Evolutionary conservation across 2,113 vertebrate genomes (phyloP), one percentile per base, ranked within the genome.

Genomic region (Oreochromis tanganicae): DNA sequence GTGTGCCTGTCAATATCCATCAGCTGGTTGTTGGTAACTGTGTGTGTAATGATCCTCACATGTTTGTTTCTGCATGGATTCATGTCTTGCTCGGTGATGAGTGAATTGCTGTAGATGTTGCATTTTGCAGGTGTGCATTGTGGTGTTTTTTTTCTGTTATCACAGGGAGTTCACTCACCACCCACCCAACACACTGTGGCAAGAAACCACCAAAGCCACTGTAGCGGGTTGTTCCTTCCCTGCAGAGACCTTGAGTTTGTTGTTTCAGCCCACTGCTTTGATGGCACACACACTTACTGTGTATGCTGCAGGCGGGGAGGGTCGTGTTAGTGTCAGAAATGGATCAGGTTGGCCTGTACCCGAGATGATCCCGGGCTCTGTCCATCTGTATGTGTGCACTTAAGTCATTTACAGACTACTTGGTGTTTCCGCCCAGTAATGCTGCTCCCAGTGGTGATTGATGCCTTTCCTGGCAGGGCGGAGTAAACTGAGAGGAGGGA

Each of bases 201-300:
- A 82, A 57, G 61, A 83, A 85, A 81, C 87, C 84, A 86, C 68
- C 27, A 78, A 85, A 87, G 38, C 32, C 61, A 46, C 36, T 36
- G 46, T 85, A 17, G 50, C 6, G 2, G 29, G 21, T 75, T 46
- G 56, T 57, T 78, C 59, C 27, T 81, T 80, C 32, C 36, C 61
- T 82, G 59, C 87, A 86, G 75, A 91, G 87, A 87, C 85, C 88
- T 90, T 91, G 85, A 90, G 86, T 86, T 85, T 81, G 41, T 32
- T 14, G 78, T 90, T 85, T 82, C 27, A 79, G 29, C 80, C 38
- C 83, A 55, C 82, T 32, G 73, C 83, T 91, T 81, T 6, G 3
- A 80, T 87, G 78, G 85, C 89, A 86, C 61, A 78, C 73, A 57
- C 41, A 5, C 43, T 27, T 14, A 38, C 11, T 29, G 14, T 17